phyloP scores from a whole-genome alignment of 2,113 vertebrate genomes.

The Eulacestoma nigropectus region DNA sequence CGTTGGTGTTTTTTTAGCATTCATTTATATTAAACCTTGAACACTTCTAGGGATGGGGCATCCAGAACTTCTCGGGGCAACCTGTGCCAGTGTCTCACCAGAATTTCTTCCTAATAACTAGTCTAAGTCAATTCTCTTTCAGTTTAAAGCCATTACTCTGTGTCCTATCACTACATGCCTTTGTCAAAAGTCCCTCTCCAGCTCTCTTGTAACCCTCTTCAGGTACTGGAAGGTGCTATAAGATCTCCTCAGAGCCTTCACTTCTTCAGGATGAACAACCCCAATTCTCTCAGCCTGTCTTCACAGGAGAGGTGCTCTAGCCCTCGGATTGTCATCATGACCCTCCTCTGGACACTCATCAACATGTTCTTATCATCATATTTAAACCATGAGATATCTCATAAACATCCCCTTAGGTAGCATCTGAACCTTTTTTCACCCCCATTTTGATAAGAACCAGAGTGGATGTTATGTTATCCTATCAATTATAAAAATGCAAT shows the following conservation, averaged over 20 bases:
- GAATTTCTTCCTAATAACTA: not conserved
- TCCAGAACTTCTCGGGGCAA: not conserved
- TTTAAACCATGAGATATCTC: not conserved
- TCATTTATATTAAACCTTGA: not conserved
- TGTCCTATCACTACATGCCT: not conserved
- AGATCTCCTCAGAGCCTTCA: not conserved
- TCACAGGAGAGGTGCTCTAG: not conserved
- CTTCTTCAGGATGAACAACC: not conserved
- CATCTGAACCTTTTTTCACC: not conserved
- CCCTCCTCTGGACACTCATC: not conserved
- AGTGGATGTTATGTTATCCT: not conserved
- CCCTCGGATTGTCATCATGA: fast-evolving
- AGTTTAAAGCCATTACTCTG: not conserved
- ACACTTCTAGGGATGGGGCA: not conserved
- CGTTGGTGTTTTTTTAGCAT: not conserved
- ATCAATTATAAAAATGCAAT: not conserved
- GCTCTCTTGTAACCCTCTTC: not conserved
- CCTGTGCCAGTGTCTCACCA: not conserved
- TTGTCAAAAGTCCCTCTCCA: not conserved
- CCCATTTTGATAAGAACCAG: not conserved
- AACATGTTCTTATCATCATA: not conserved
- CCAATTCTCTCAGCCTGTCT: not conserved
- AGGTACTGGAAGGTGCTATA: not conserved
- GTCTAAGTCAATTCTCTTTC: not conserved
- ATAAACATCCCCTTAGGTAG: not conserved